phyloP scores from a whole-genome alignment of 2,113 vertebrate species.

The Sorex araneus region DNA sequence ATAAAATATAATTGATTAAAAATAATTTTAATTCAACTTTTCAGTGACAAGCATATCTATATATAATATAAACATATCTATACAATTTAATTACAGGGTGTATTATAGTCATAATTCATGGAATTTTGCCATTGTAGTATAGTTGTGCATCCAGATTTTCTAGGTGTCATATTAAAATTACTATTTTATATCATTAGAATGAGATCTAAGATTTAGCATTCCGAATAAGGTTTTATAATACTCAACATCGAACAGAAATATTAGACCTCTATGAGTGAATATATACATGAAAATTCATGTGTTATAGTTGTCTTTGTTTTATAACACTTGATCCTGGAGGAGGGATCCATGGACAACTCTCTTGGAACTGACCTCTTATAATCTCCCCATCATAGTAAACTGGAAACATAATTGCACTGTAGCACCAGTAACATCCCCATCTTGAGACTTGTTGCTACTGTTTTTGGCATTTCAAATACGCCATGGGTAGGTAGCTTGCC shows the following conservation, averaged over 20 bases:
- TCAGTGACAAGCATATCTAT: neutral
- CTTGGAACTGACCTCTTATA: neutral
- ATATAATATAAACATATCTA: too few species aligned
- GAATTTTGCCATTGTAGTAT: neutral
- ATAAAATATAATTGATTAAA: neutral
- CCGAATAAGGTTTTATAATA: neutral
- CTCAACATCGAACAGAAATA: neutral
- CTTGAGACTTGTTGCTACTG: too few species aligned
- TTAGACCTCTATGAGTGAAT: too few species aligned
- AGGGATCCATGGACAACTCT: neutral
- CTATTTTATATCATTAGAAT: neutral
- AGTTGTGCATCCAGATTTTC: neutral
- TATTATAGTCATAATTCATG: neutral
- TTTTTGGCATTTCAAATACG: too few species aligned
- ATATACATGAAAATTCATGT: neutral
- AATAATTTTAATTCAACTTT: neutral
- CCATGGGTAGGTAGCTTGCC: too few species aligned
- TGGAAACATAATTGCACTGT: slow-evolving; percentile 48
- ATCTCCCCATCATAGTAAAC: neutral
- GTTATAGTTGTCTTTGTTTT: too few species aligned
- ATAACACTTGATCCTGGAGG: neutral
- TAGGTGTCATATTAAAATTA: slow-evolving; percentile 8
- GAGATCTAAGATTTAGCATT: neutral
- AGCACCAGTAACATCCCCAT: too few species aligned
- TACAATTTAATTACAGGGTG: neutral